Conservation (phyloP, 2,888 invertebrate genomes). For the Caenorhabditis sp. region DNA sequence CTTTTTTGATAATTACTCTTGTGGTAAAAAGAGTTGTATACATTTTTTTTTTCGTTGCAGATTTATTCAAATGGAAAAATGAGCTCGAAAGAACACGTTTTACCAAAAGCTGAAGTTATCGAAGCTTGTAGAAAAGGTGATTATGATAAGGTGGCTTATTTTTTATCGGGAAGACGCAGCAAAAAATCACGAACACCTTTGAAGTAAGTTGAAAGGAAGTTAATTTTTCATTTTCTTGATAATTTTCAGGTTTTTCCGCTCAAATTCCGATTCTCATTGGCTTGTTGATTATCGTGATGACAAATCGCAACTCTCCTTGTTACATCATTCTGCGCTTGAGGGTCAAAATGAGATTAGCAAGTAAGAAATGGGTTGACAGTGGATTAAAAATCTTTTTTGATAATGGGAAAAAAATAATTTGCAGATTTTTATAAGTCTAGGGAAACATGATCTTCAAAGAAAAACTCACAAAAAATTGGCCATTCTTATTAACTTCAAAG, state of each 20-base stretch:
- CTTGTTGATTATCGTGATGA: constrained; percentile 32
- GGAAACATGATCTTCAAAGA: too few relatives aligned
- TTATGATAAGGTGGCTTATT: constrained; percentile 53
- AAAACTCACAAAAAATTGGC: too few relatives aligned
- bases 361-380: background rate
- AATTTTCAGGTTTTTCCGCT: constrained; percentile 26
- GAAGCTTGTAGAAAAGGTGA: constrained; percentile 62
- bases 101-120: constrained; percentile 56
- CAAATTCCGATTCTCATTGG: constrained; percentile 23
- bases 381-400: background rate
- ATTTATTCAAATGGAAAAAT: constrained; percentile 11
- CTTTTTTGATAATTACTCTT: constrained; percentile 2
- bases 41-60: background rate
- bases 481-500: too few relatives aligned
- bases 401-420: too few relatives aligned
- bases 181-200: constrained; percentile 57
- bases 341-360: constrained; percentile 39
- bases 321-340: constrained; percentile 33
- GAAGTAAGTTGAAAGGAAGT: constrained; percentile 38
- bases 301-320: constrained; percentile 27
- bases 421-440: background rate
- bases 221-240: background rate
- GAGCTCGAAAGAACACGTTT: constrained; percentile 34
- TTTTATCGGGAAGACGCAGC: constrained; percentile 52
- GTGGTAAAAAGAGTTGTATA: background rate